These are phyloP conservation scores for Lepus timidus DNA, from an alignment of 2,113 vertebrate genomes.

Conservation along the genomic window DNA sequence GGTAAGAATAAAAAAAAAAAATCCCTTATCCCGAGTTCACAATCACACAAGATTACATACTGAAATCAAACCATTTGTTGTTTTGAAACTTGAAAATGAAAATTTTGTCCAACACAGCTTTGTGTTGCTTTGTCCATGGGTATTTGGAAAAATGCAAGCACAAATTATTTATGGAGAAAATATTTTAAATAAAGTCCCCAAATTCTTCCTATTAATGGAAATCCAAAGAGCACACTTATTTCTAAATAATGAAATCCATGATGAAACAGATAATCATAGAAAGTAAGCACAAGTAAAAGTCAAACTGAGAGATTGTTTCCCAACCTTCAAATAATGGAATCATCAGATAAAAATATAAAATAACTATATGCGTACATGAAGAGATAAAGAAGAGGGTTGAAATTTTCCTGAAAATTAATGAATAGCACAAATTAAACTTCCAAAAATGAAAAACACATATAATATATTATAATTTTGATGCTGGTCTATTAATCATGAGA, in stretches of 20 bases:
- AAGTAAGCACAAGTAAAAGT: not conserved
- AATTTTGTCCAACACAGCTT: not conserved
- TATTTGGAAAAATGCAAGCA: not conserved
- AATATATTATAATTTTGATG: not conserved
- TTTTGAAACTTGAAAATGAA: not conserved
- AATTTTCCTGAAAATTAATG: not conserved
- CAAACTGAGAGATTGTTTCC: not conserved
- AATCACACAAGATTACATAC: not conserved
- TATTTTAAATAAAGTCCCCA: not conserved
- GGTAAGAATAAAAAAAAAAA: not conserved
- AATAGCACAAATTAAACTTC: not conserved
- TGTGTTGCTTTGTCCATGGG: not conserved
- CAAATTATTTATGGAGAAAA: not conserved
- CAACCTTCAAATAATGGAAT: not conserved
- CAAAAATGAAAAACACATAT: not conserved
- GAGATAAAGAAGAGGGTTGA: not conserved
- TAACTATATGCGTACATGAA: not conserved
- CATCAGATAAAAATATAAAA: not conserved
- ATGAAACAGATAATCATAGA: not conserved
- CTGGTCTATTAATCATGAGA: not conserved
- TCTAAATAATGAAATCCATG: not conserved
- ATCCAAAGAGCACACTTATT: not conserved
- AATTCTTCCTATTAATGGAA: not conserved
- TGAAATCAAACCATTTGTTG: conserved; percentile 1
- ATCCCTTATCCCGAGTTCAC: not conserved